Evolutionary conservation across 2,113 vertebrate genomes (phyloP), one percentile per base, ranked within the genome.

Genomic region (Burhinus oedicnemus): DNA sequence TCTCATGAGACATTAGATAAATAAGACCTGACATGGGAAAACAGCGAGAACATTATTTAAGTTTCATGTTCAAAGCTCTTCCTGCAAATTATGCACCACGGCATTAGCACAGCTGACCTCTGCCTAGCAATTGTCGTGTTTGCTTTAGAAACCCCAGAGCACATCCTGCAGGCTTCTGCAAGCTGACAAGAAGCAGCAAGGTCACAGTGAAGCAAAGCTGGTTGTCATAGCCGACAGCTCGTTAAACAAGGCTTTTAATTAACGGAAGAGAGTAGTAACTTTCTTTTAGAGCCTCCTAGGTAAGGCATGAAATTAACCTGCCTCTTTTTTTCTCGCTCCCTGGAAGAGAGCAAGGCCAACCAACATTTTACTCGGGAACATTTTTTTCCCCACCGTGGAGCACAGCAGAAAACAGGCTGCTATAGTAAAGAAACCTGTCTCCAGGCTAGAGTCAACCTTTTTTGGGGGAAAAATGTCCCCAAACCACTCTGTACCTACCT

Each of bases 161-260:
- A 26, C 49, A 42, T 66, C 72, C 83, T 60, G 19, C 44, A 70
- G 40, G 36, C 45, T 86, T 38, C 62, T 72, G 44, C 20, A 49
- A 4, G 14, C 75, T 71, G 72, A 58, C 57, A 44, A 92, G 79
- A 14, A 88, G 80, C 70, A 83, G 76, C 71, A 78, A 89, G 92
- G 83, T 65, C 91, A 65, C 52, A 77, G 64, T 4, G 10, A 94
- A 85, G 87, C 25, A 29, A 69, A 92, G 54, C 17, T 14, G 51
- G n/a, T 38, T 65, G 69, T 49, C 80, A 77, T 30, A 84, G 78
- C 44, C 72, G 85, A 44, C 81, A 91, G 70, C 70, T 88, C 45
- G 0, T 96, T 95, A 91, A 97, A 87, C 2, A 23, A 62, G 40
- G 42, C 27, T 91, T 89, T 95, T 77, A 93, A 96, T 95, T 90